Percentiles rank a stretch among this genome's conserved stretches.
These are phyloP conservation scores for Agrochola litura DNA, from an alignment of 2,888 invertebrate genomes.

Conservation along the genomic window DNA sequence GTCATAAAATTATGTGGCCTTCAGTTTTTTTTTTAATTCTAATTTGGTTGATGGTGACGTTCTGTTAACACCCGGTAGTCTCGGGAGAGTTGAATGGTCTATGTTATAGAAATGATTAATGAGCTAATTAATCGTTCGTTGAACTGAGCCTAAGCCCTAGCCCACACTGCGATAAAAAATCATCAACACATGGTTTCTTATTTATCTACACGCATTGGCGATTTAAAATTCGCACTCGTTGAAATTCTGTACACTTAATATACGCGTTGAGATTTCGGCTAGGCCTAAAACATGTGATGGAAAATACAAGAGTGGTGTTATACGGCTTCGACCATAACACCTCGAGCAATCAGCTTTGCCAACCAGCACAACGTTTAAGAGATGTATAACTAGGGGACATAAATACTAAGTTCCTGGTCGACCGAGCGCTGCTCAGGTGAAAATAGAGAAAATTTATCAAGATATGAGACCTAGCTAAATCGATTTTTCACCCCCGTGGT, in stretches of 20 bases:
- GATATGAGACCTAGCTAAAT: no score
- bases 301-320: background rate
- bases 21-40: slow-evolving; percentile 21
- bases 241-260: no score
- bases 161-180: no score
- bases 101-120: background rate
- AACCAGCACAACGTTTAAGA: background rate
- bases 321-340: background rate
- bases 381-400: no score
- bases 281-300: background rate
- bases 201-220: no score
- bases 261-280: no score
- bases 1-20: slow-evolving; percentile 12
- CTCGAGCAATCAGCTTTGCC: background rate
- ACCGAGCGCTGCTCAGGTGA: no score
- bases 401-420: background rate
- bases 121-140: background rate
- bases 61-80: slow-evolving; percentile 11
- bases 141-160: background rate
- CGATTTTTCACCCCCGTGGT: no score
- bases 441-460: no score
- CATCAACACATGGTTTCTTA: no score
- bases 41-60: slow-evolving; percentile 19
- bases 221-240: no score
- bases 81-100: slow-evolving; percentile 11